Conservation (phyloP, 2,797 vertebrate species). For the Pitangus sulphuratus region DNA sequence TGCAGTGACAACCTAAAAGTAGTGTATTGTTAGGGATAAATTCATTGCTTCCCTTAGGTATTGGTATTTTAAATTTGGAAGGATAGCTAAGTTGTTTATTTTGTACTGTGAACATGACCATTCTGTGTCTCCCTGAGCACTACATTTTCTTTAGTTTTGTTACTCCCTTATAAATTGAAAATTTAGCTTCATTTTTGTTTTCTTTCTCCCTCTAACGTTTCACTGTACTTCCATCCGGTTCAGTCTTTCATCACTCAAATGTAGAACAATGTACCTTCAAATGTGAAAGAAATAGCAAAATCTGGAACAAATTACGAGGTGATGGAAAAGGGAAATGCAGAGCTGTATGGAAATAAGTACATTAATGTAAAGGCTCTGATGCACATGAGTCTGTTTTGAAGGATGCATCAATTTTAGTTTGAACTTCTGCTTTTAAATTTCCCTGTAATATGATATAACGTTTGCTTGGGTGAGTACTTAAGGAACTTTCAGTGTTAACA, state of each 20-base stretch:
- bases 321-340: constrained; percentile 51
- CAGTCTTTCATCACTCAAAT: constrained; percentile 55
- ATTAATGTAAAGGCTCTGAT: constrained; percentile 38
- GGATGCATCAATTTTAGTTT: constrained; percentile 62
- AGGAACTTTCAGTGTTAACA: constrained; percentile 65
- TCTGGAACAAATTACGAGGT: constrained; percentile 75
- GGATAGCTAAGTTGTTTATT: not conserved
- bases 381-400: constrained; percentile 49
- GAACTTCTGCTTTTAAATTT: constrained; percentile 65
- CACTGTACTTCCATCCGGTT: not conserved
- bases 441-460: constrained; percentile 43
- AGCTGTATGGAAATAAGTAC: constrained; percentile 56
- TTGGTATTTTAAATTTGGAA: not conserved
- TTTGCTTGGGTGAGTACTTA: constrained; percentile 38
- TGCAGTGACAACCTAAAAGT: constrained; percentile 45
- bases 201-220: constrained; percentile 33
- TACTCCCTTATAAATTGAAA: not conserved
- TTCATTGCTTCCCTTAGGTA: not conserved
- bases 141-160: not conserved
- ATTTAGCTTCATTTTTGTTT: constrained; percentile 13
- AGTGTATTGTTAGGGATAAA: not conserved
- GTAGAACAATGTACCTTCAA: constrained; percentile 38
- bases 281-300: constrained; percentile 62
- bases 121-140: not conserved
- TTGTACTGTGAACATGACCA: not conserved